A percentile compares a stretch with the other conserved stretches of the same genome.
Evolutionary conservation across 2,797 vertebrate species (phyloP).

Genomic region (Danio kyathit): DNA sequence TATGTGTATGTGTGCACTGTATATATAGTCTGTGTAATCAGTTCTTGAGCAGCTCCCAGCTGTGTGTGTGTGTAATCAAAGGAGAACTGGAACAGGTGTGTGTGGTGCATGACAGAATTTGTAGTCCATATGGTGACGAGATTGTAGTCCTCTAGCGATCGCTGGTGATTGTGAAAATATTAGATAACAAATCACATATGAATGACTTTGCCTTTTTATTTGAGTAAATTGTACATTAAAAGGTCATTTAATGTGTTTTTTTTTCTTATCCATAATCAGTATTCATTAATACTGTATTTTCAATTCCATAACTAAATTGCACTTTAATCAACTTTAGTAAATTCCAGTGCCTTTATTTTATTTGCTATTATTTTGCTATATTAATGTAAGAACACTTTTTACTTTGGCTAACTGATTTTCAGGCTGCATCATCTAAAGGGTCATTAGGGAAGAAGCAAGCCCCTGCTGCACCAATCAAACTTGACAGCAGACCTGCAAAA

Average conservation of each 20-base stretch:
- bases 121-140: no score
- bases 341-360: no score
- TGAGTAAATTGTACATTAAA: neutral
- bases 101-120: no score
- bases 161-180: no score
- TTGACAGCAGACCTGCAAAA: slow-evolving; percentile 71
- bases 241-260: neutral
- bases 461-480: slow-evolving; percentile 67
- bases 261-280: neutral
- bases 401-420: slow-evolving; percentile 14
- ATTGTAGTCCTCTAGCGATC: no score
- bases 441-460: slow-evolving; percentile 72
- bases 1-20: no score
- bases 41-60: no score
- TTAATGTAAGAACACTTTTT: neutral
- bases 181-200: no score
- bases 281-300: neutral
- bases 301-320: neutral
- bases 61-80: no score
- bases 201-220: neutral
- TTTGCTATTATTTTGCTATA: neutral
- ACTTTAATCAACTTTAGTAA: neutral
- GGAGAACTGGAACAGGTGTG: no score
- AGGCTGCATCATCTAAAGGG: slow-evolving; percentile 70
- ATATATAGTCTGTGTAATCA: no score